Evolutionary conservation across 1,140 invertebrate species (phyloP), one percentile per base, ranked within the genome.

Genomic region (Papilio aristodemus): DNA sequence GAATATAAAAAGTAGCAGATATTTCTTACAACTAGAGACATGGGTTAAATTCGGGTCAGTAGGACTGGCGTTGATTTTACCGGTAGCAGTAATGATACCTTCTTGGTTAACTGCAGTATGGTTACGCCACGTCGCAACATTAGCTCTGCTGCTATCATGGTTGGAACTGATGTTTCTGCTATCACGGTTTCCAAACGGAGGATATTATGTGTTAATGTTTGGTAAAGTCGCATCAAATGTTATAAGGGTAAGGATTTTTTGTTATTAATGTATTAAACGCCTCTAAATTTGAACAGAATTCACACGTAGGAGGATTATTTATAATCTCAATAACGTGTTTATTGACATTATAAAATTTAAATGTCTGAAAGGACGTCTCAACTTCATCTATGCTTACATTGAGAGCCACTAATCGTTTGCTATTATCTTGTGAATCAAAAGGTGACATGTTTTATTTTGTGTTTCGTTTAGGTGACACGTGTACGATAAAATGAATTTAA

Each of bases 121-220:
- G 92, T 78, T 91, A 0, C 78, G 91, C 11, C 90, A 93, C 67
- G 75, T 93, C 3, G 87, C 93, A 0, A 91, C 93, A 0, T 71
- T 91, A 14, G 89, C 92, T 7, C 70, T 93, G 38, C 85, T 93
- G 10, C 70, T 93, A 8, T 84, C 92, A 1, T 93, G 93, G 93
- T 77, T 92, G 39, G 92, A 93, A 75, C 80, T 93, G 25, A 93
- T 93, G 87, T 89, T 93, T 41, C 73, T 93, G 6, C 71, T 93
- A 13, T 93, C 93, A 0, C 81, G 92, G 69, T 92, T 93, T 69
- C 93, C 92, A 17, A 89, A 90, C 72, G 93, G 86, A 78, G 92
- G 92, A 4, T 93, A 91, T 60, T 92, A 92, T 70, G 90, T 92
- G 1, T 84, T 92, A 0, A 93, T 93, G 92, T 93, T 93, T 80